Base-by-base conservation (phyloP, 1,140 invertebrate species). In the Brachionus manjavacas region DNA sequence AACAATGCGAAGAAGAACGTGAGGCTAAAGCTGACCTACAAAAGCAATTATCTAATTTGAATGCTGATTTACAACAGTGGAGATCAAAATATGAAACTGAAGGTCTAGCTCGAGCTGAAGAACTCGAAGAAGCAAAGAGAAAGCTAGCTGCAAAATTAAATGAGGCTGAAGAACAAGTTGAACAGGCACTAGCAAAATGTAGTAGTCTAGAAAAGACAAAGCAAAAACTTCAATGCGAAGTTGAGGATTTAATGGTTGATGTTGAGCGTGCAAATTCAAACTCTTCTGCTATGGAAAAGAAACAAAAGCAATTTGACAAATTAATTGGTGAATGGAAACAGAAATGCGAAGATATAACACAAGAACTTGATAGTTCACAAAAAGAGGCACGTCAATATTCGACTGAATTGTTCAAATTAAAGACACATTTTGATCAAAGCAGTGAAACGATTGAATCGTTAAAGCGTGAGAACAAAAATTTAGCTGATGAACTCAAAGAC, bases 271-370 rank as follows among this genome's bases (percentile, higher is more conserved):
- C 89, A 80, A 86, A 86, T 86, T 46, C 28, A 14, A 84, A 98
- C 88, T 96, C 96, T 88, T 95, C 95, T 88, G 94, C 95, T 84
- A 94, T 98, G 86, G 97, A 99, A 91, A 99, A 99, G 95, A 99
- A 98, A 91, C 96, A 99, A 91, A 98, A 98, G 92, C 95, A 94
- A 86, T 99, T 99, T 92, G 97, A 99, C 92, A 98, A 98, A 91
- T 96, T 98, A 90, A 95, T 99, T 89, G 94, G 95, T 86, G 97
- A 99, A 94, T 99, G 97, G 97, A 98, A 99, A 91, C 94, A 97
- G 90, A 98, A 99, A 92, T 95, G 96, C 88, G 95, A 98, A 87
- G 96, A 99, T 89, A 92, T 99, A 85, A 94, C 95, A 86, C 94
- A 94, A 86, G 97, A 99, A 91, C 92, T 99, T 78, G 97, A 99